A percentile compares a stretch with the other conserved stretches of the same genome.
Conservation (phyloP, 2,113 vertebrate species). For the Tichodroma muraria region DNA sequence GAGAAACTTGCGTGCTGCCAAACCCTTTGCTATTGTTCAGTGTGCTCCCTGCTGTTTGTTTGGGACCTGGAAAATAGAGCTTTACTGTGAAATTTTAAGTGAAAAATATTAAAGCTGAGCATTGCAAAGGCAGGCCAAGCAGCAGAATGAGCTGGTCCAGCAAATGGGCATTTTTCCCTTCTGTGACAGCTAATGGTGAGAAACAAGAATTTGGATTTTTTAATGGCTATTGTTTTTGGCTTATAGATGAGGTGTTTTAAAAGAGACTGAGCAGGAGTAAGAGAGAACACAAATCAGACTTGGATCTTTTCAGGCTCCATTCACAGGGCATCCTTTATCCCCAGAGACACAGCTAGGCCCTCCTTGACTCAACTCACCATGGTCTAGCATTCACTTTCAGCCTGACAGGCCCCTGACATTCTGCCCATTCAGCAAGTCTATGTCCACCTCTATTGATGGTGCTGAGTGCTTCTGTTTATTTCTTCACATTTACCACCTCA, state of each 20-base stretch:
- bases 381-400: neutral
- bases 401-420: neutral
- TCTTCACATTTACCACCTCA: neutral
- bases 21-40: conserved; percentile 27
- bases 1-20: neutral
- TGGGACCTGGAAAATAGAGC: conserved; percentile 4
- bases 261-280: neutral
- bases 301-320: neutral
- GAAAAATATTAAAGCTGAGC: neutral
- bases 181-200: neutral
- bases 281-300: neutral
- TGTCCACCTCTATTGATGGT: neutral
- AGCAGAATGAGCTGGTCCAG: neutral
- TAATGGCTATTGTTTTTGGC: neutral
- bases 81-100: conserved; percentile 17
- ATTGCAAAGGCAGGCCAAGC: neutral
- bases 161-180: neutral
- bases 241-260: neutral
- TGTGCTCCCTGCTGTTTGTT: conserved; percentile 33
- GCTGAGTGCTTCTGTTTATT: neutral
- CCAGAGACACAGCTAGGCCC: neutral
- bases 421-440: neutral
- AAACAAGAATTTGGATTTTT: neutral
- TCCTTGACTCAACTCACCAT: neutral
- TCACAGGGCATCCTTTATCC: neutral